Evolutionary conservation across 2,797 vertebrate species (phyloP).

Genomic region (Dendrocincla tyrannina): DNA sequence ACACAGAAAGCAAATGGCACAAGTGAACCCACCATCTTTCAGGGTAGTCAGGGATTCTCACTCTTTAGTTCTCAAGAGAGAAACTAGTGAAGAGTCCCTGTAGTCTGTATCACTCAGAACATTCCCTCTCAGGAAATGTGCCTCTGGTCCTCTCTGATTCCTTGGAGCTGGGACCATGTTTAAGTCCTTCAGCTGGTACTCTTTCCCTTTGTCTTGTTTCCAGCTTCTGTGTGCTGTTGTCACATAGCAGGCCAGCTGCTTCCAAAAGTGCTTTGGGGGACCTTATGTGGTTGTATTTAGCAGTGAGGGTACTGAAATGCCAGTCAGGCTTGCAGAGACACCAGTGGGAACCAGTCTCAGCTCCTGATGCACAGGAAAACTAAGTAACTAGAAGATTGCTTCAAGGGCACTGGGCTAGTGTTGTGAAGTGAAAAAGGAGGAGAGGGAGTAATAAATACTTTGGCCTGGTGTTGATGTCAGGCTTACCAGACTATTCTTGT

Average conservation of each 20-base stretch:
- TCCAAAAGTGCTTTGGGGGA: neutral
- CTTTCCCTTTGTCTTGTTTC: neutral
- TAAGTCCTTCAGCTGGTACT: neutral
- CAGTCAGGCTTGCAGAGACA: neutral
- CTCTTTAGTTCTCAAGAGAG: neutral
- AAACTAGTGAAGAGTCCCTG: neutral
- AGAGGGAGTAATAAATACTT: slow-evolving; percentile 18
- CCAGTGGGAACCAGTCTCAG: neutral
- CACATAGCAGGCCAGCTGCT: slow-evolving; percentile 27
- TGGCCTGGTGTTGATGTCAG: neutral
- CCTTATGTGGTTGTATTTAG: neutral
- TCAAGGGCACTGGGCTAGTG: neutral
- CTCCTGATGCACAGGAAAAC: neutral
- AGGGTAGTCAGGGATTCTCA: neutral
- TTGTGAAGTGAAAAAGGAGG: neutral
- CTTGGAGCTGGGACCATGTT: neutral
- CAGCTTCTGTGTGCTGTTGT: neutral
- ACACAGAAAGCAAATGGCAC: neutral
- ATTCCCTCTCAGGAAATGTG: rapidly evolving
- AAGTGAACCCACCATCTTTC: neutral
- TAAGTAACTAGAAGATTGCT: neutral
- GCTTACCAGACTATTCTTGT: slow-evolving; percentile 41
- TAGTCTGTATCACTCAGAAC: neutral
- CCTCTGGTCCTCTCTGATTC: neutral
- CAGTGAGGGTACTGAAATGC: slow-evolving; percentile 17